phyloP scores from a whole-genome alignment of 2,113 vertebrate species.

The Rhynchomys soricoides region DNA sequence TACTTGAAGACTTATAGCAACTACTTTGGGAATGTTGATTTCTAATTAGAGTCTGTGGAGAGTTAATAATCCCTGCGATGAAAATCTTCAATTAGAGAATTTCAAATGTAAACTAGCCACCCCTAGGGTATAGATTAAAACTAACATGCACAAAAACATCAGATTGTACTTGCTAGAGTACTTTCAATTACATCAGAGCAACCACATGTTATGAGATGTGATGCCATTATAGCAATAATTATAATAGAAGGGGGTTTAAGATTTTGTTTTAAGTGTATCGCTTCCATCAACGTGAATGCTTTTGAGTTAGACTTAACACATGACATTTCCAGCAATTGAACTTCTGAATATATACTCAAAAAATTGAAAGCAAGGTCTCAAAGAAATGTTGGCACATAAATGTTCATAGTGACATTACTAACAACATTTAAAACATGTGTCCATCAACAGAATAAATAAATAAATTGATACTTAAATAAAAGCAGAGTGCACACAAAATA shows the following conservation, averaged over 20 bases:
- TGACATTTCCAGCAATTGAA: slow-evolving; percentile 35
- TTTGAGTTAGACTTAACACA: slow-evolving; percentile 57
- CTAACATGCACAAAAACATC: background rate
- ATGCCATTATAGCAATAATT: slow-evolving; percentile 55
- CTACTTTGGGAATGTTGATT: slow-evolving; percentile 63
- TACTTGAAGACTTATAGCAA: slow-evolving; percentile 62
- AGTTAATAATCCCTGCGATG: slow-evolving; percentile 51
- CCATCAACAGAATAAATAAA: slow-evolving; percentile 5
- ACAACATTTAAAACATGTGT: slow-evolving; percentile 13
- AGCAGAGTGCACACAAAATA: background rate
- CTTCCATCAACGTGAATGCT: slow-evolving; percentile 63
- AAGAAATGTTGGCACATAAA: background rate
- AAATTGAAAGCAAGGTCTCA: slow-evolving; percentile 26
- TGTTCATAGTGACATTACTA: slow-evolving; percentile 29
- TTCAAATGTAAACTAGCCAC: slow-evolving; percentile 59
- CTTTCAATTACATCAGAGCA: slow-evolving; percentile 42
- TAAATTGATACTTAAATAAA: background rate
- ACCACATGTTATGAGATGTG: slow-evolving; percentile 38
- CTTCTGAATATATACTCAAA: slow-evolving; percentile 44
- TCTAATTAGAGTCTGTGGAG: slow-evolving; percentile 64
- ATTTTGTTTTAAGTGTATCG: slow-evolving; percentile 59
- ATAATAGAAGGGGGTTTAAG: slow-evolving; percentile 57
- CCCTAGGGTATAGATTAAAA: slow-evolving; percentile 50
- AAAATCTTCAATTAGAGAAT: slow-evolving; percentile 60
- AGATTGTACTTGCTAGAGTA: background rate